Conservation (phyloP, 2,113 vertebrate species). For the Amphiprion percula region DNA sequence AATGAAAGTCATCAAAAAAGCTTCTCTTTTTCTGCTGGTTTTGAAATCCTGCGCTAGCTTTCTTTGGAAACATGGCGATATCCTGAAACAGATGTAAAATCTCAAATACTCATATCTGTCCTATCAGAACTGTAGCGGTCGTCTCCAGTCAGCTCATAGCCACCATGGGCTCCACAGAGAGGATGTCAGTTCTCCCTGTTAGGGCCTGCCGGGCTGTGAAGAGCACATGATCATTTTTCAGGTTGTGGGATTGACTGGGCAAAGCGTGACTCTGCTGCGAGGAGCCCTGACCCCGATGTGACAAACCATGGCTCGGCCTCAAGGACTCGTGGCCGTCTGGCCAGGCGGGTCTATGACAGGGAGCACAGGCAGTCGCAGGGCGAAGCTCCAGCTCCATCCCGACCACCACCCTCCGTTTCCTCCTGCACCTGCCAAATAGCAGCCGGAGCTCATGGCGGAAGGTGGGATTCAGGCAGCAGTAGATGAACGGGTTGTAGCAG, state of each 20-base stretch:
- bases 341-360: constrained; percentile 79
- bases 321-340: constrained; percentile 65
- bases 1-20: neutral
- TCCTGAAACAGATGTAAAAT: constrained; percentile 3
- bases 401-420: constrained; percentile 60
- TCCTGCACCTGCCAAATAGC: constrained; percentile 85
- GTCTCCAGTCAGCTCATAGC: constrained; percentile 78
- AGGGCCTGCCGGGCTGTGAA: constrained; percentile 80
- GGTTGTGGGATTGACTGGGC: constrained; percentile 60
- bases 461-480: constrained; percentile 95
- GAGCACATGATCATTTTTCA: constrained; percentile 77
- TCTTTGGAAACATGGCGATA: constrained; percentile 5
- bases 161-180: constrained; percentile 88
- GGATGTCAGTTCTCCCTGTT: constrained; percentile 87
- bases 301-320: constrained; percentile 23
- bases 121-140: accelerated
- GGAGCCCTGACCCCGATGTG: constrained; percentile 36
- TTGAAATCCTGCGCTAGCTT: neutral
- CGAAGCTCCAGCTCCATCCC: constrained; percentile 44
- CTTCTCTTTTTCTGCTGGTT: neutral
- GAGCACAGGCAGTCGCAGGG: constrained; percentile 25
- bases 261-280: constrained; percentile 57
- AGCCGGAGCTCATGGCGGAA: constrained; percentile 91
- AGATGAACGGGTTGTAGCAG: constrained; percentile 98
- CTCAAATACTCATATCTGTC: neutral